Conservation (phyloP, 2,113 vertebrate genomes). For the Oriolus oriolus region DNA sequence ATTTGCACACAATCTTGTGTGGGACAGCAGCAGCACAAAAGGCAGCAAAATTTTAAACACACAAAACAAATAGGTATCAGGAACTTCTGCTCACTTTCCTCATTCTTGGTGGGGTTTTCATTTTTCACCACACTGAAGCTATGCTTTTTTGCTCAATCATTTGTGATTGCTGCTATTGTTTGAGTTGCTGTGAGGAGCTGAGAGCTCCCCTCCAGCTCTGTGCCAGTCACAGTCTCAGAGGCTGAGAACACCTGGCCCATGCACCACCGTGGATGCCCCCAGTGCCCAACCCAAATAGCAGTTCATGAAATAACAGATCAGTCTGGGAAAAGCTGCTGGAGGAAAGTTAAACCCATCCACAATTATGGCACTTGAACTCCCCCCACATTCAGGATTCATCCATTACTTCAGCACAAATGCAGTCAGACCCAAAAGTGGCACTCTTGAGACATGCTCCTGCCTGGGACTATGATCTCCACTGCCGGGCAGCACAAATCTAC, state of each 20-base stretch:
- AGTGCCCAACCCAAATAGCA: not conserved
- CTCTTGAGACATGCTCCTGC: fast-evolving
- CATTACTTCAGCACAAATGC: fast-evolving
- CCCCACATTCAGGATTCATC: not conserved
- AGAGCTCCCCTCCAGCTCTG: not conserved
- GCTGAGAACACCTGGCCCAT: fast-evolving
- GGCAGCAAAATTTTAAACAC: not conserved
- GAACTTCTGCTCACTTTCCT: not conserved
- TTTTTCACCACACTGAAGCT: not conserved
- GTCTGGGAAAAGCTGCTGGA: not conserved
- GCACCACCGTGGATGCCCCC: not conserved
- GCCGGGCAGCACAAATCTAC: fast-evolving
- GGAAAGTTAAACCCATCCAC: not conserved
- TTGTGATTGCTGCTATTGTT: not conserved
- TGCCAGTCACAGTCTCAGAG: not conserved
- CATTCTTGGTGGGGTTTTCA: not conserved
- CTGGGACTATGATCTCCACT: fast-evolving
- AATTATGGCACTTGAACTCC: not conserved
- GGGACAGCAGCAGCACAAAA: not conserved
- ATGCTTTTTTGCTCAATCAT: fast-evolving
- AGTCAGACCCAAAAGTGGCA: not conserved
- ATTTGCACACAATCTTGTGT: not conserved
- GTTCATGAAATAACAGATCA: not conserved
- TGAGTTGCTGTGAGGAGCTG: not conserved
- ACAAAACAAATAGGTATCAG: not conserved